These are phyloP conservation scores for Bradypodion ventrale DNA, from an alignment of 2,797 vertebrate genomes.

Conservation along the genomic window DNA sequence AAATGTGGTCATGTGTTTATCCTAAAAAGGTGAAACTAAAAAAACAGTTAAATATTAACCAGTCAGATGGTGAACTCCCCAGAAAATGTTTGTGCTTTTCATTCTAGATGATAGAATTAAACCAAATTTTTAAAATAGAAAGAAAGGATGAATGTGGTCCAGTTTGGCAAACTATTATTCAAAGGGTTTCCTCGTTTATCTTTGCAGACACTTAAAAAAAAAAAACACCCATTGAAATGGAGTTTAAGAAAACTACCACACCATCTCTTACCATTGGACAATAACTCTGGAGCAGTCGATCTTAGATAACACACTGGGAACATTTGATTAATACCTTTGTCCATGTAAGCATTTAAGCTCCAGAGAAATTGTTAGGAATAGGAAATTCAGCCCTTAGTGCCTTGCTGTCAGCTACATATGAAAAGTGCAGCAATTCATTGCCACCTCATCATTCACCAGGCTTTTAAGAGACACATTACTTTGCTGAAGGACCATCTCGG, in stretches of 20 bases:
- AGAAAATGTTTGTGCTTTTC: slow-evolving; percentile 30
- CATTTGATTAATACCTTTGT: slow-evolving; percentile 65
- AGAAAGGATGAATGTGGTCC: neutral
- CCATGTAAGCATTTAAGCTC: slow-evolving; percentile 48
- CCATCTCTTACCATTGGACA: slow-evolving; percentile 5
- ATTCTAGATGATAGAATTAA: slow-evolving; percentile 21
- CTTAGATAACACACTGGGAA: slow-evolving; percentile 34
- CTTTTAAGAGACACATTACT: slow-evolving; percentile 51
- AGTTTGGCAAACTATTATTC: neutral
- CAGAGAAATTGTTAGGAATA: slow-evolving; percentile 40
- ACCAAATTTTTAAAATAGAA: neutral
- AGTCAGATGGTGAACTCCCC: neutral
- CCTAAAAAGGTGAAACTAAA: neutral
- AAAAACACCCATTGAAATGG: slow-evolving; percentile 37
- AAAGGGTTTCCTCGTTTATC: neutral
- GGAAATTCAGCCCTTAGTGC: slow-evolving; percentile 45
- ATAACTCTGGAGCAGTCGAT: slow-evolving; percentile 33
- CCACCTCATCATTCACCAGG: slow-evolving; percentile 57
- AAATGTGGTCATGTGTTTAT: slow-evolving; percentile 42
- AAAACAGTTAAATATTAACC: slow-evolving; percentile 31
- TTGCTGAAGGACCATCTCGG: slow-evolving; percentile 37
- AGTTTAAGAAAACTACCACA: slow-evolving; percentile 22
- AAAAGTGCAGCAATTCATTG: slow-evolving; percentile 48
- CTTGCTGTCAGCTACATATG: slow-evolving; percentile 31
- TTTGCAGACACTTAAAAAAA: slow-evolving; percentile 7